Percentiles rank a stretch among this genome's conserved stretches.
Evolutionary conservation across 2,888 invertebrate genomes (phyloP).

Genomic region (Pachydiplax longipennis): DNA sequence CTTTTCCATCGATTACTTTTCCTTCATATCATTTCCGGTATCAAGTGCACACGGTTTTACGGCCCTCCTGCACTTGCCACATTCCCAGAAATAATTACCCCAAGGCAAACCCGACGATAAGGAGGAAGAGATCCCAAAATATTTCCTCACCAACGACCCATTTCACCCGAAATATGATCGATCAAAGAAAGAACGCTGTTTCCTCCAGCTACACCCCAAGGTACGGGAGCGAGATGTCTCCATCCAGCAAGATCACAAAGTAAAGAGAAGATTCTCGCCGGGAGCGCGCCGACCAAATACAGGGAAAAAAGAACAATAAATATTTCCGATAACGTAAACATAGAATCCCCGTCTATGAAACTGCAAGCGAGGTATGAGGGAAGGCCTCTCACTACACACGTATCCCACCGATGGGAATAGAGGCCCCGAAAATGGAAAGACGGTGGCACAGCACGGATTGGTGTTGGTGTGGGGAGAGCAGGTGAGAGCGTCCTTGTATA

Average conservation of each 20-base stretch:
- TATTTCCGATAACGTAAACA: background rate
- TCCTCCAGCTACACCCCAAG: too few relatives aligned
- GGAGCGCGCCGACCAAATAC: background rate
- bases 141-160: too few relatives aligned
- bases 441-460: conserved; percentile 8
- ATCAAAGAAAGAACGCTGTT: too few relatives aligned
- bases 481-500: conserved; percentile 29
- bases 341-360: background rate
- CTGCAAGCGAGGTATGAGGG: background rate
- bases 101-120: too few relatives aligned
- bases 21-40: too few relatives aligned
- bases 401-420: conserved; percentile 28
- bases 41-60: too few relatives aligned
- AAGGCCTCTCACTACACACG: background rate
- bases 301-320: background rate
- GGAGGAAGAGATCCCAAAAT: too few relatives aligned
- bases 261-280: background rate
- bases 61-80: too few relatives aligned
- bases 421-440: background rate
- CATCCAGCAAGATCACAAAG: background rate
- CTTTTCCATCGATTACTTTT: too few relatives aligned
- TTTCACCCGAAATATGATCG: too few relatives aligned
- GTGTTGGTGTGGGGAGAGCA: background rate
- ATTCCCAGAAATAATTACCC: too few relatives aligned
- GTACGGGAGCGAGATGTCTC: background rate